phyloP scores from a whole-genome alignment of 1,140 invertebrate genomes.

The Linepithema humile region DNA sequence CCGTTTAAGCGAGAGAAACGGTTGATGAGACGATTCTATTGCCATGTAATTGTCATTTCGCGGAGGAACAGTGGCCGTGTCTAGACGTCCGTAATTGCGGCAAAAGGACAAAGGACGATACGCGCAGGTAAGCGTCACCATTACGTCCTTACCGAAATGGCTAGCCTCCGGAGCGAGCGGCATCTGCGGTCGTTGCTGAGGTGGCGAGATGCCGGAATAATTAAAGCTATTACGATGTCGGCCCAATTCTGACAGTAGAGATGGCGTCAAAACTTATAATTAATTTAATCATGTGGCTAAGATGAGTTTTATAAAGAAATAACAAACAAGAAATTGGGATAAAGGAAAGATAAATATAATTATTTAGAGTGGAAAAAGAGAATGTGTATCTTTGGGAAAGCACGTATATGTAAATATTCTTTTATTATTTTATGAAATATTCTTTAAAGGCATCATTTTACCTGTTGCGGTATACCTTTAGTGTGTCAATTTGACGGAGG shows the following conservation, averaged over 20 bases:
- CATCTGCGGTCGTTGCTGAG: neutral
- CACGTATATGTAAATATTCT: neutral
- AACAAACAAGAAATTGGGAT: neutral
- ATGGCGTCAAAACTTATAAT: conserved; percentile 41
- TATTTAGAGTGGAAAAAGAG: conserved; percentile 9
- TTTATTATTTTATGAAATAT: neutral
- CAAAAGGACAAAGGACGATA: conserved; percentile 68
- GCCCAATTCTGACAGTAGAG: neutral
- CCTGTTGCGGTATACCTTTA: neutral
- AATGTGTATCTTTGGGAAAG: neutral
- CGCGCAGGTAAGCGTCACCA: conserved; percentile 62
- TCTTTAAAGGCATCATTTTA: neutral
- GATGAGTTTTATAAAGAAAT: neutral
- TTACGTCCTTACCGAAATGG: conserved; percentile 27
- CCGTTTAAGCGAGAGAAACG: conserved; percentile 52
- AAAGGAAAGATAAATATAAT: conserved; percentile 12
- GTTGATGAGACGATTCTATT: conserved; percentile 49
- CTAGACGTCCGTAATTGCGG: conserved; percentile 74
- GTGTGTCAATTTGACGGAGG: neutral
- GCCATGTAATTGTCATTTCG: conserved; percentile 73
- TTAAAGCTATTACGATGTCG: conserved; percentile 64
- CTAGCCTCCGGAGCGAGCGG: neutral
- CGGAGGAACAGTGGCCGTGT: conserved; percentile 60
- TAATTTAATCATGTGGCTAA: conserved; percentile 31
- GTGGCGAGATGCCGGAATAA: conserved; percentile 47